These are phyloP conservation scores for Arizona elegans DNA, from an alignment of 2,113 vertebrate species.

Conservation along the genomic window DNA sequence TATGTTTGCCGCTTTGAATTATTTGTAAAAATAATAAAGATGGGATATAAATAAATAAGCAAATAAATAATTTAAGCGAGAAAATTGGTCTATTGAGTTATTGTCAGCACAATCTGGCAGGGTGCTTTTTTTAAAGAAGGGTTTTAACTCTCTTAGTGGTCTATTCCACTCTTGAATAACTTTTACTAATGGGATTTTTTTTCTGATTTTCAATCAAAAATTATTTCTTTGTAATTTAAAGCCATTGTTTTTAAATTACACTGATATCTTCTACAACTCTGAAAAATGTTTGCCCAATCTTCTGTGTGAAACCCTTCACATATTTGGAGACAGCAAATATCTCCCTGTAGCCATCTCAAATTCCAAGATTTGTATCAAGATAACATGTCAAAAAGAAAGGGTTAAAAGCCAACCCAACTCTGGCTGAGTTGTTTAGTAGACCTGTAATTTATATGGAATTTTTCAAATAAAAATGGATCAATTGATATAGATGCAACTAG, in stretches of 20 bases:
- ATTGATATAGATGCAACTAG: not conserved
- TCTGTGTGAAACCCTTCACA: not conserved
- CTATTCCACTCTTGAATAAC: not conserved
- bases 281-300: not conserved
- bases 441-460: not conserved
- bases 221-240: not conserved
- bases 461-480: not conserved
- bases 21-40: not conserved
- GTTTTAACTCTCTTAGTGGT: not conserved
- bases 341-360: not conserved
- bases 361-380: not conserved
- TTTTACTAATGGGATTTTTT: not conserved
- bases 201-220: not conserved
- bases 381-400: not conserved
- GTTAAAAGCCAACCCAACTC: not conserved
- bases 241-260: not conserved
- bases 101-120: not conserved
- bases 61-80: not conserved
- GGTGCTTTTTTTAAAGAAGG: not conserved
- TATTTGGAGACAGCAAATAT: not conserved
- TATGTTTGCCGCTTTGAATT: not conserved
- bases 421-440: not conserved
- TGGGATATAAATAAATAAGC: not conserved
- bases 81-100: not conserved
- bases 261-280: not conserved